Conservation (phyloP, 2,113 vertebrate species). For the Tragelaphus buxtoni region DNA sequence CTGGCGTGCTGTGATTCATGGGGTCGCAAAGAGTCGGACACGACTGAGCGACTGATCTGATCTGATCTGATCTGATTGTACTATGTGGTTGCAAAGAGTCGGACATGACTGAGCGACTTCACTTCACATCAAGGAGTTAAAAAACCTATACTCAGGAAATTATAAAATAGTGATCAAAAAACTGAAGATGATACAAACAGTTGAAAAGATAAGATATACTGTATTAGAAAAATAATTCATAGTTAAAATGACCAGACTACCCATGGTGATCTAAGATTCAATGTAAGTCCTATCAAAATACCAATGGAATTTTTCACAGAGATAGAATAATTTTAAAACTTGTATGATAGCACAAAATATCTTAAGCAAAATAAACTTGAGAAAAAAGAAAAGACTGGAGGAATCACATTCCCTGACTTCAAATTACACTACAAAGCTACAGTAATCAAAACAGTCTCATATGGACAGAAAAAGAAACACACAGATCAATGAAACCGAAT, state of each 20-base stretch:
- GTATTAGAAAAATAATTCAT: not conserved
- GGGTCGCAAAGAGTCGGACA: no score
- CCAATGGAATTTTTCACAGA: not conserved
- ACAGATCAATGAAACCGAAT: not conserved
- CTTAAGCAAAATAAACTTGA: not conserved
- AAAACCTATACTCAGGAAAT: not conserved
- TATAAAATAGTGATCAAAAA: not conserved
- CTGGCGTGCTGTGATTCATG: no score
- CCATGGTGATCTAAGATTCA: not conserved
- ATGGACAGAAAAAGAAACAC: not conserved
- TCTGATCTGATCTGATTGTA: no score
- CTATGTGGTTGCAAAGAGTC: no score
- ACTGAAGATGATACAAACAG: not conserved
- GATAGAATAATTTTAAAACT: not conserved
- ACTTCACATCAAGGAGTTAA: not conserved
- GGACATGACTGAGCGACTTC: no score
- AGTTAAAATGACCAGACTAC: not conserved
- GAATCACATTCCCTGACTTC: not conserved
- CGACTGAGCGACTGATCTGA: no score
- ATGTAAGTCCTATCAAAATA: not conserved
- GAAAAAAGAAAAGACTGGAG: not conserved
- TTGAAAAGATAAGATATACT: not conserved
- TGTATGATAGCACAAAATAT: not conserved
- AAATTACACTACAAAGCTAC: not conserved
- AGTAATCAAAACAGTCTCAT: not conserved